Percentiles rank a stretch among this genome's conserved stretches.
Evolutionary conservation across 2,888 invertebrate species (phyloP).

Genomic region (Pheosia gnoma): DNA sequence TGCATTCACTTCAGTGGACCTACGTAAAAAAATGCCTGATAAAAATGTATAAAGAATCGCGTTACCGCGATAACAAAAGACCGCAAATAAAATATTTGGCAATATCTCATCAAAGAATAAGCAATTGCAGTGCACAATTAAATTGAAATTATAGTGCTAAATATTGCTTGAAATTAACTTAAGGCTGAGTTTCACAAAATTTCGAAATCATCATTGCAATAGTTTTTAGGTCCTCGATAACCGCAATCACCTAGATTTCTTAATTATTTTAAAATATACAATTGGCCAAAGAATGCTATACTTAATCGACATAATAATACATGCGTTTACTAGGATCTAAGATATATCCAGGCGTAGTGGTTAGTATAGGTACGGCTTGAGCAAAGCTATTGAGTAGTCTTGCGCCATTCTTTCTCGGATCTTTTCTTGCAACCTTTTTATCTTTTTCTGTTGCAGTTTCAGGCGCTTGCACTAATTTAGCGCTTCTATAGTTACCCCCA

Average conservation of each 20-base stretch:
- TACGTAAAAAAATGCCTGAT: neutral
- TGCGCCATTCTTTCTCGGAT: constrained; percentile 56
- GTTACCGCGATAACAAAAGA: neutral
- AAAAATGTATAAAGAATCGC: neutral
- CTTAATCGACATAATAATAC: constrained; percentile 77
- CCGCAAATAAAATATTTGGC: constrained; percentile 5
- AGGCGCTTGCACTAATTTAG: constrained; percentile 52
- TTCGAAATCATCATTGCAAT: constrained; percentile 5
- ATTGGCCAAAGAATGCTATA: neutral
- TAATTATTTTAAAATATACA: constrained; percentile 4
- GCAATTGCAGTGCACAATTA: constrained; percentile 1
- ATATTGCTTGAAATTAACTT: constrained; percentile 8
- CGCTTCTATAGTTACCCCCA: constrained; percentile 76
- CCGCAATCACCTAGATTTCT: constrained; percentile 9
- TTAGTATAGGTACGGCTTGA: constrained; percentile 66
- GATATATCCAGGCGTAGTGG: constrained; percentile 70
- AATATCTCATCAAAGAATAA: constrained; percentile 7
- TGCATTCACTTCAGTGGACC: neutral
- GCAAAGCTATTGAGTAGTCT: constrained; percentile 69
- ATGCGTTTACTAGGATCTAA: constrained; percentile 79
- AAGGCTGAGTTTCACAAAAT: constrained; percentile 7
- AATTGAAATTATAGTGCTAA: constrained; percentile 5
- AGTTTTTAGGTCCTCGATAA: neutral
- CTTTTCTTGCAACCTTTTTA: constrained; percentile 38
- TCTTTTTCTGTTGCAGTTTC: constrained; percentile 28